phyloP scores from a whole-genome alignment of 2,113 vertebrate genomes.

The Chlamydotis undulata region DNA sequence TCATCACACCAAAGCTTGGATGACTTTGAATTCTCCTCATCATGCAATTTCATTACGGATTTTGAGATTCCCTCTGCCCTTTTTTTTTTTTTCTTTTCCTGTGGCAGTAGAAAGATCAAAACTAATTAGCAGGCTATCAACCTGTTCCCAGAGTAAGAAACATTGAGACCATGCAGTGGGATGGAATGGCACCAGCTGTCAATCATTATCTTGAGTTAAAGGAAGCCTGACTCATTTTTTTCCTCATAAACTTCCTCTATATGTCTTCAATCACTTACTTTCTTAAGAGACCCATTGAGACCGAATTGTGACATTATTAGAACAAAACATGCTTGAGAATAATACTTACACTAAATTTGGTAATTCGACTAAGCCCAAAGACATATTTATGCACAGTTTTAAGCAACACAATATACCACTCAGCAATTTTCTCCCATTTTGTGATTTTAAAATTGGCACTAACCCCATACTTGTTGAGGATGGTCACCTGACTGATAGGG shows the following conservation, averaged over 20 bases:
- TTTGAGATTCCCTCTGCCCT: too few relatives aligned
- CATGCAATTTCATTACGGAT: too few relatives aligned
- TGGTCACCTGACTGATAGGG: too few relatives aligned
- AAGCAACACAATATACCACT: background rate
- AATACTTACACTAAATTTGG: background rate
- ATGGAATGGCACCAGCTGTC: too few relatives aligned
- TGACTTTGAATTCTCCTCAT: too few relatives aligned
- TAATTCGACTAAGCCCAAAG: background rate
- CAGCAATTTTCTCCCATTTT: background rate
- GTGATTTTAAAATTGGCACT: background rate
- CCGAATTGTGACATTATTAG: background rate
- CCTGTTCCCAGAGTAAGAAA: background rate
- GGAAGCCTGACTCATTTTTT: background rate
- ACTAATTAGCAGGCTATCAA: background rate
- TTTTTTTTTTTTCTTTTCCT: too few relatives aligned
- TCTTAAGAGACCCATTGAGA: background rate
- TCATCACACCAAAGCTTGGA: too few relatives aligned
- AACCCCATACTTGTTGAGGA: too few relatives aligned
- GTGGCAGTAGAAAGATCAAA: background rate
- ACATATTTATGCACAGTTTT: background rate
- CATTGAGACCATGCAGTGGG: too few relatives aligned
- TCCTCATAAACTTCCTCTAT: fast-evolving
- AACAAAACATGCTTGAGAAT: background rate
- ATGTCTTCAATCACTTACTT: background rate
- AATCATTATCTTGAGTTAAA: background rate